Percentiles rank a stretch among this genome's conserved stretches.
Evolutionary conservation across 2,113 vertebrate species (phyloP).

Genomic region (Rhea pennata): DNA sequence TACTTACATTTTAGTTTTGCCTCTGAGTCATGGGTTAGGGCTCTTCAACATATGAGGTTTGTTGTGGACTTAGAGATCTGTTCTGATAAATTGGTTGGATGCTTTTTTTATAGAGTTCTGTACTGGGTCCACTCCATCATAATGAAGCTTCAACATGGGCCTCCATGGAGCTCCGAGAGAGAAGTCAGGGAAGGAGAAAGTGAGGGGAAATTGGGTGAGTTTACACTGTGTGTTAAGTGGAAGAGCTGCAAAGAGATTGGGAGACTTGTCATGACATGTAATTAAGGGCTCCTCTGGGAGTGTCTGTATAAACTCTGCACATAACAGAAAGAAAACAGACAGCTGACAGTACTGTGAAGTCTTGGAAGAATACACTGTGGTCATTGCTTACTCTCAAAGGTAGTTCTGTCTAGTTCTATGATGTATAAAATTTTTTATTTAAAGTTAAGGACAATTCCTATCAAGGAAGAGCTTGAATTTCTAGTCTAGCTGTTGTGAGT

Average conservation of each 20-base stretch:
- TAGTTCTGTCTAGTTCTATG: constrained; percentile 52
- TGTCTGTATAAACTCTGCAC: constrained; percentile 45
- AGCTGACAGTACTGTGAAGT: constrained; percentile 46
- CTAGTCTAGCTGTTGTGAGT: background rate
- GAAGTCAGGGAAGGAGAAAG: constrained; percentile 55
- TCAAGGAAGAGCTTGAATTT: constrained; percentile 4
- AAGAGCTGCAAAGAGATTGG: constrained; percentile 71
- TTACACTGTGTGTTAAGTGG: constrained; percentile 60
- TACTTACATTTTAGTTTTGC: constrained; percentile 12
- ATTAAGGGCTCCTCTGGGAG: constrained; percentile 63
- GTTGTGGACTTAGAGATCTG: constrained; percentile 40
- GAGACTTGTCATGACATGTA: constrained; percentile 74
- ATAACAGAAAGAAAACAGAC: constrained; percentile 54
- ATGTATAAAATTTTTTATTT: constrained; percentile 26
- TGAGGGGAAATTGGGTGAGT: constrained; percentile 62
- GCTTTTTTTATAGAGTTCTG: constrained; percentile 56
- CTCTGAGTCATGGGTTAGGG: constrained; percentile 26
- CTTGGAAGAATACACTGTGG: constrained; percentile 54
- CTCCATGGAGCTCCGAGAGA: constrained; percentile 19
- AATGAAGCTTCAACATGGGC: constrained; percentile 43
- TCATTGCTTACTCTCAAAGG: constrained; percentile 59
- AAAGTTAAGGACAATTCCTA: constrained; percentile 20
- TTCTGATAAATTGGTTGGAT: constrained; percentile 61
- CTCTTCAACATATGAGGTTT: constrained; percentile 4
- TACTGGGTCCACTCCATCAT: constrained; percentile 19